phyloP scores from a whole-genome alignment of 2,797 vertebrate genomes.

The Setipinna tenuifilis region DNA sequence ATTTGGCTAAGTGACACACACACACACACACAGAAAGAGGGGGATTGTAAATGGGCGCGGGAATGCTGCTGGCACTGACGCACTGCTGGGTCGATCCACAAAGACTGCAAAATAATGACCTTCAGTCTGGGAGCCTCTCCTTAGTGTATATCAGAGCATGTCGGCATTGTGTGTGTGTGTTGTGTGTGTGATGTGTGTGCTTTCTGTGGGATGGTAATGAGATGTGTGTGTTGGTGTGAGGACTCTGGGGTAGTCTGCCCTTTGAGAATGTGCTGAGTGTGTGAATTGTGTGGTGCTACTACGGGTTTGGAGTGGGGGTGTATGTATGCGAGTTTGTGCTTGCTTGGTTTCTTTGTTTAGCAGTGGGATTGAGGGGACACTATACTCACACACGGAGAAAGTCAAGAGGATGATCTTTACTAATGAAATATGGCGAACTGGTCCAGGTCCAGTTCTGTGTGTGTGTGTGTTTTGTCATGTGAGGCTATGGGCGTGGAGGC shows the following conservation, averaged over 20 bases:
- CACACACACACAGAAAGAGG: background rate
- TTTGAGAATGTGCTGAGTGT: constrained; percentile 17
- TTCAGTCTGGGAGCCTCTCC: background rate
- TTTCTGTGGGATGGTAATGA: too few species aligned
- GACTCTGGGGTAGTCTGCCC: background rate
- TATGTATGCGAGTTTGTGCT: background rate
- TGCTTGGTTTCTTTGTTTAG: background rate
- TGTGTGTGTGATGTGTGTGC: background rate
- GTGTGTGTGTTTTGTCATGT: too few species aligned
- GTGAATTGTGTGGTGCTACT: background rate
- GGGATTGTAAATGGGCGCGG: background rate
- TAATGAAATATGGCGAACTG: background rate
- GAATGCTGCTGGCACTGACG: background rate
- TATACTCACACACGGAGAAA: background rate
- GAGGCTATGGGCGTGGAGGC: too few species aligned
- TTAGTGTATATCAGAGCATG: background rate
- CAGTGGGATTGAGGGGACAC: background rate
- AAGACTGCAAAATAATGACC: constrained; percentile 7
- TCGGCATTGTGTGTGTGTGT: background rate
- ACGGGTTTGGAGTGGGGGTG: background rate
- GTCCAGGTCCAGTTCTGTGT: background rate
- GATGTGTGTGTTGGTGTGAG: background rate
- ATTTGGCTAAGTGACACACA: background rate
- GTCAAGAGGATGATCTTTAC: background rate
- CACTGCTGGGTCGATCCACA: background rate